A percentile compares a stretch with the other conserved stretches of the same genome.
Conservation (phyloP, 2,888 invertebrate species). For the Liopterus haemorrhoidalis region DNA sequence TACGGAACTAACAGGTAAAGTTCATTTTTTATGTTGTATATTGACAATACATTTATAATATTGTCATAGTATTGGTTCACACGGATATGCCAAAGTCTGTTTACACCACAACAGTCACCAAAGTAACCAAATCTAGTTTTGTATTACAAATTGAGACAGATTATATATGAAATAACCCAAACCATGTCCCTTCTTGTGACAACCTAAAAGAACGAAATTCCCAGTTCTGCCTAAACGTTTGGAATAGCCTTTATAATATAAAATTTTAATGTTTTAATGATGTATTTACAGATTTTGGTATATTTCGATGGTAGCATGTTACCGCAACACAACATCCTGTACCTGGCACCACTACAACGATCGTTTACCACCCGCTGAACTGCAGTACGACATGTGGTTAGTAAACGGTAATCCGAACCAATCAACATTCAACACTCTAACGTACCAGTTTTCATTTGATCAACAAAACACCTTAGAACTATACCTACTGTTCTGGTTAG, state of each 20-base stretch:
- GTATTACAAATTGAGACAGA: too few species aligned
- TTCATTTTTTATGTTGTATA: too few species aligned
- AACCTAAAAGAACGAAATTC: not conserved
- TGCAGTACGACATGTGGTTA: constrained; percentile 88
- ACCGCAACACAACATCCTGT: constrained; percentile 71
- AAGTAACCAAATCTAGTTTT: too few species aligned
- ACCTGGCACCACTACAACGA: constrained; percentile 75
- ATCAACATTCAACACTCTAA: constrained; percentile 78
- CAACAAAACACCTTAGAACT: constrained; percentile 87
- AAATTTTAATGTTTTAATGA: constrained; percentile 11
- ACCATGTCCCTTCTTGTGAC: too few species aligned
- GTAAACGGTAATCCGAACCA: constrained; percentile 93
- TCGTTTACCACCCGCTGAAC: constrained; percentile 39
- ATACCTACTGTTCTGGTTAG: constrained; percentile 80
- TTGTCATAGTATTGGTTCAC: too few species aligned
- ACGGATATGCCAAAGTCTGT: too few species aligned
- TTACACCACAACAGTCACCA: too few species aligned
- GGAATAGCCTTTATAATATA: not conserved
- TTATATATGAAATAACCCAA: too few species aligned
- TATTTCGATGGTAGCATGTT: constrained; percentile 89
- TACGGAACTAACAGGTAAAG: too few species aligned
- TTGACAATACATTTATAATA: too few species aligned
- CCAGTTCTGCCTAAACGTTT: not conserved
- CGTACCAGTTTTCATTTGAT: constrained; percentile 96
- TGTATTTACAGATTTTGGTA: constrained; percentile 79